Percentiles rank a stretch among this genome's conserved stretches.
Evolutionary conservation across 1,140 invertebrate genomes (phyloP).

Genomic region (Sitobion miscanthi): DNA sequence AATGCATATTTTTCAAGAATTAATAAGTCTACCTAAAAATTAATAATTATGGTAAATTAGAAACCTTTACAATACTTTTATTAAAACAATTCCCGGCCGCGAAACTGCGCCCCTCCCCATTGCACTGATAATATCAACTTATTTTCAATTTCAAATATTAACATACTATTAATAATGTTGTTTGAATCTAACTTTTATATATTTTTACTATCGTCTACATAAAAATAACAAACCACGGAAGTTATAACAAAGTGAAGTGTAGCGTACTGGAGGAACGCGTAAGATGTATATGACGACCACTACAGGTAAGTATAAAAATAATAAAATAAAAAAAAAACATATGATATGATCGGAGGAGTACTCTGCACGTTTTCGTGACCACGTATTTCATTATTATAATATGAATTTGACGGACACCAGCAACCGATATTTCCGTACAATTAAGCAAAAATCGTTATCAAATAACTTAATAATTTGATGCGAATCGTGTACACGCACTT

Average conservation of each 20-base stretch:
- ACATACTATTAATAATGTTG: background rate
- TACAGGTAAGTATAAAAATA: background rate
- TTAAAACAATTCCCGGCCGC: too few species aligned
- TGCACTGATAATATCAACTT: background rate
- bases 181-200: background rate
- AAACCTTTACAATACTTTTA: too few species aligned
- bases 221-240: background rate
- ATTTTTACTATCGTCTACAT: background rate
- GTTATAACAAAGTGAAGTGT: background rate
- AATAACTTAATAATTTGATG: slow-evolving; percentile 1
- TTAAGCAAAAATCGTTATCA: background rate
- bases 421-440: background rate
- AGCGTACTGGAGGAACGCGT: background rate
- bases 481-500: background rate
- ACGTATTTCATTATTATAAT: background rate
- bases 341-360: background rate
- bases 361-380: background rate
- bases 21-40: background rate
- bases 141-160: background rate
- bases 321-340: background rate
- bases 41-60: too few species aligned
- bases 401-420: background rate
- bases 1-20: background rate
- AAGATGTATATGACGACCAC: background rate
- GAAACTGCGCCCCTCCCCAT: too few species aligned